phyloP scores from a whole-genome alignment of 2,113 vertebrate species.

The Prochilodus magdalenae region DNA sequence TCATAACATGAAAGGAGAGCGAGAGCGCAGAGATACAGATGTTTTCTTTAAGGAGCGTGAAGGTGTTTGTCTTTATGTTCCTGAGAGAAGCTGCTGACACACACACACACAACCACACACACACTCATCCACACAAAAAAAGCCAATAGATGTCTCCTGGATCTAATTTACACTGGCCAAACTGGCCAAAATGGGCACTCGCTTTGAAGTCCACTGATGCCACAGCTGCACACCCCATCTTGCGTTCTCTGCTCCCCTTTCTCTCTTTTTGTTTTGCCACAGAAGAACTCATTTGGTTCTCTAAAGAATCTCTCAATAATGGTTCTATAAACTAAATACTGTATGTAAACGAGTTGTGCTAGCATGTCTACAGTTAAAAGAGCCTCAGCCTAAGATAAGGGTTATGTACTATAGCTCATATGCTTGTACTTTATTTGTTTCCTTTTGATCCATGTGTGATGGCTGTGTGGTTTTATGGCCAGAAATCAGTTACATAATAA shows the following conservation, averaged over 20 bases:
- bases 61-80: constrained; percentile 21
- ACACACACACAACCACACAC: background rate
- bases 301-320: too few species aligned
- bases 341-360: too few species aligned
- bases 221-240: background rate
- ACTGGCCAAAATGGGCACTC: constrained; percentile 7
- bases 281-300: too few species aligned
- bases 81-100: constrained; percentile 5
- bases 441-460: too few species aligned
- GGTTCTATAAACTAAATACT: too few species aligned
- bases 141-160: background rate
- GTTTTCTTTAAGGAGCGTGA: constrained; percentile 26
- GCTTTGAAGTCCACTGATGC: constrained; percentile 15
- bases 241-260: background rate
- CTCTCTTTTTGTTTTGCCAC: background rate
- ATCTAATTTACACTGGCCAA: constrained; percentile 31
- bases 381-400: too few species aligned
- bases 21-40: background rate
- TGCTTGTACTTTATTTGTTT: too few species aligned
- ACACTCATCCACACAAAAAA: too few species aligned
- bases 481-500: too few species aligned
- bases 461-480: too few species aligned
- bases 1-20: background rate
- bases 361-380: too few species aligned
- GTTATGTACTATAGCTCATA: too few species aligned